These are phyloP conservation scores for Hyperoplus immaculatus DNA, from an alignment of 2,797 vertebrate genomes.

Conservation along the genomic window DNA sequence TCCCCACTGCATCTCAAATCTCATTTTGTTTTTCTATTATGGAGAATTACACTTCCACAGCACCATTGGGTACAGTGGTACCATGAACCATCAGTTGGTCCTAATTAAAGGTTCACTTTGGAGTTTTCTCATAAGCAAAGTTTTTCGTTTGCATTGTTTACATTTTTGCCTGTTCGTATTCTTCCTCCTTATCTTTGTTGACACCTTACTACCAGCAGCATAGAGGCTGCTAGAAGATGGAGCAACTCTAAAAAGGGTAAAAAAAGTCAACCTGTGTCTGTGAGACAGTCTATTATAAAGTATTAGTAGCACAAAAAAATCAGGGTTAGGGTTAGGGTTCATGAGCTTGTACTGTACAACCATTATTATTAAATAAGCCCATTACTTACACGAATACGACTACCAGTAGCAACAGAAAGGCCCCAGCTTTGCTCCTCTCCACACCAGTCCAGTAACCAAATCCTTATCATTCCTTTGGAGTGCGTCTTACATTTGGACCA, in stretches of 20 bases:
- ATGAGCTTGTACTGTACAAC: neutral
- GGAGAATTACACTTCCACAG: neutral
- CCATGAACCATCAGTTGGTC: neutral
- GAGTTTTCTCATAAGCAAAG: too few species aligned
- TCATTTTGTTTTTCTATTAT: neutral
- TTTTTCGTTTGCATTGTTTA: neutral
- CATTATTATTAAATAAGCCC: neutral
- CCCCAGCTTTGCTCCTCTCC: conserved; percentile 20
- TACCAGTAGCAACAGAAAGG: neutral
- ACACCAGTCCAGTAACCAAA: conserved; percentile 16
- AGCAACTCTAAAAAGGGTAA: neutral
- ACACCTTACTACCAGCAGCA: neutral
- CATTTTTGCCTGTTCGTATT: neutral
- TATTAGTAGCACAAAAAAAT: conserved; percentile 13
- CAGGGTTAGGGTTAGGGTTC: too few species aligned
- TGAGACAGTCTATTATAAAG: neutral
- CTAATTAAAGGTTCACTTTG: neutral
- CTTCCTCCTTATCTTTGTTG: neutral
- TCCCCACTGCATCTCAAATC: neutral
- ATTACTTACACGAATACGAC: neutral
- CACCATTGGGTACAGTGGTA: neutral
- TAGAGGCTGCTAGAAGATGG: neutral
- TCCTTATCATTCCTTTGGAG: conserved; percentile 44
- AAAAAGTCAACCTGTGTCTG: neutral
- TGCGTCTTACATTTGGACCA: conserved; percentile 47